Conservation (phyloP, 2,888 invertebrate species). For the Ormyrus pomaceus region DNA sequence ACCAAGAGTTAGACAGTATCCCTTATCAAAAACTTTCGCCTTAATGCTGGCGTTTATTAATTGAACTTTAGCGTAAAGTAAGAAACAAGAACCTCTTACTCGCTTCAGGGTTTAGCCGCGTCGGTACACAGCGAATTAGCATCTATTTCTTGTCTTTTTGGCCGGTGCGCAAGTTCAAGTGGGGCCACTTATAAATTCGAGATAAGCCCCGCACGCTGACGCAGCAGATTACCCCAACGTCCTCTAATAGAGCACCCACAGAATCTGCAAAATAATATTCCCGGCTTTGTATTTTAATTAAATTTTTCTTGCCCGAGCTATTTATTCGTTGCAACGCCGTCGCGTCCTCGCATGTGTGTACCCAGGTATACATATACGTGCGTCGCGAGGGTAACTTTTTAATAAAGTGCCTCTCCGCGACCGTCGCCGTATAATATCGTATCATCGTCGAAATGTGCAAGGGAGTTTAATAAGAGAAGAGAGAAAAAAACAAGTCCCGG, state of each 20-base stretch:
- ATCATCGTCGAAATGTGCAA: constrained; percentile 49
- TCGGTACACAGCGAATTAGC: constrained; percentile 36
- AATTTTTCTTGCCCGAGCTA: constrained; percentile 46
- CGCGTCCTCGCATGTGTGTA: not conserved
- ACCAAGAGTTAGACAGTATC: not conserved
- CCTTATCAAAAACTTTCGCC: constrained; percentile 7
- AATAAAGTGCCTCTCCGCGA: constrained; percentile 45
- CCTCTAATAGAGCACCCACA: constrained; percentile 57
- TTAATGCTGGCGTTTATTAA: constrained; percentile 30
- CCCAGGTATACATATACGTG: not conserved
- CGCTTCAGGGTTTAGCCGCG: constrained; percentile 34
- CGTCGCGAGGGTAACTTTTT: constrained; percentile 36
- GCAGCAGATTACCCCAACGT: constrained; percentile 52
- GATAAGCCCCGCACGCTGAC: constrained; percentile 59
- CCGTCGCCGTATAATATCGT: constrained; percentile 17
- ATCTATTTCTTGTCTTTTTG: not conserved
- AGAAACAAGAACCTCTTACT: not conserved
- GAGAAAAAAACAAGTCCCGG: not conserved
- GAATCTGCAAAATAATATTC: constrained; percentile 50
- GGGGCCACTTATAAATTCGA: constrained; percentile 58
- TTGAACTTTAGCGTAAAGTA: not conserved
- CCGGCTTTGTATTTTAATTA: constrained; percentile 49
- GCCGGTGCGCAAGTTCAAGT: constrained; percentile 3
- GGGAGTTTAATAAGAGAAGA: constrained; percentile 52
- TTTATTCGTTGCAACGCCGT: constrained; percentile 28